A percentile compares a stretch with the other conserved stretches of the same genome.
Conservation (phyloP, 1,140 invertebrate species). For the Drosophila parabipectinata region DNA sequence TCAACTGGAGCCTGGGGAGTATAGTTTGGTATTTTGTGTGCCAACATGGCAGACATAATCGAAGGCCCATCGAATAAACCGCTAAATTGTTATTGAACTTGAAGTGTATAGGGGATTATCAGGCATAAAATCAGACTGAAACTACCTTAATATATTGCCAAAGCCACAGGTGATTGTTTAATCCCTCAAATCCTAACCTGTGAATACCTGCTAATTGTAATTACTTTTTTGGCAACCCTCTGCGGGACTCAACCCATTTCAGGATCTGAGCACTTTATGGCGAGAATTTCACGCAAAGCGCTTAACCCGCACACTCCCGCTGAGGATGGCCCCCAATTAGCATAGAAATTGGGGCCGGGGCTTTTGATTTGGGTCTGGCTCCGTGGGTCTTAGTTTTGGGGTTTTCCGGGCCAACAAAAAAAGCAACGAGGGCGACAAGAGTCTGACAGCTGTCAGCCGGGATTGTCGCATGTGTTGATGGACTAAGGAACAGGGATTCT, state of each 20-base stretch:
- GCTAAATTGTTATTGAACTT: not conserved
- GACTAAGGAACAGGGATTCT: conserved; percentile 25
- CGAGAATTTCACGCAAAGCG: conserved; percentile 34
- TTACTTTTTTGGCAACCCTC: conserved; percentile 20
- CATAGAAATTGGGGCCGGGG: conserved; percentile 70
- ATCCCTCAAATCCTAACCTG: not conserved
- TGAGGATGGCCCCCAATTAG: conserved; percentile 60
- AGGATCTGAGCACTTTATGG: conserved; percentile 27
- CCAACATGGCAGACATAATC: conserved; percentile 1
- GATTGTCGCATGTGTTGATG: conserved; percentile 45
- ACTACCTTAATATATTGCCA: not conserved
- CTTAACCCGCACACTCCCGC: conserved; percentile 21
- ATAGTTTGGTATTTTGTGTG: conserved; percentile 1
- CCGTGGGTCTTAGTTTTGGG: not conserved
- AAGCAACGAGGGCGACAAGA: conserved; percentile 8
- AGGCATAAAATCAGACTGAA: not conserved
- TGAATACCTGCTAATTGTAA: conserved; percentile 23
- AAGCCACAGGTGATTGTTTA: not conserved
- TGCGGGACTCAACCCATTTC: conserved; percentile 33
- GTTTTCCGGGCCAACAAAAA: not conserved
- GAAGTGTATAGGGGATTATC: not conserved
- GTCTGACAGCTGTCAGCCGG: conserved; percentile 49
- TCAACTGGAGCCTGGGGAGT: not conserved
- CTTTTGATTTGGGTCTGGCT: conserved; percentile 58
- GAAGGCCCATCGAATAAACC: conserved; percentile 19